Percentiles rank a stretch among this genome's conserved stretches.
Conservation (phyloP, 2,888 invertebrate species). For the Molanna angustata region DNA sequence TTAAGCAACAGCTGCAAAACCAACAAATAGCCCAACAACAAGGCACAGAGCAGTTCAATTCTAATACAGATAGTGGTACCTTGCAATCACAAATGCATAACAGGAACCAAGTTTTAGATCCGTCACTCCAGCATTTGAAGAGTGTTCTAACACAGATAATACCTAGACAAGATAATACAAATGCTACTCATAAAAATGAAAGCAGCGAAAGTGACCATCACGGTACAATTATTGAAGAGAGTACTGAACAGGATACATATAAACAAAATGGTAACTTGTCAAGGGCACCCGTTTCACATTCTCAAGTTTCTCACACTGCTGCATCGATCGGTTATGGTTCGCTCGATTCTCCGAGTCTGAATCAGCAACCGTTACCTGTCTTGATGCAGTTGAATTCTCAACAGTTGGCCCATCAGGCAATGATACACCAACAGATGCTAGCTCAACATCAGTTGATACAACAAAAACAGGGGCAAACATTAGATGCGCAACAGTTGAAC, state of each 20-base stretch:
- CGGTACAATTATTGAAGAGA: slow-evolving; percentile 36
- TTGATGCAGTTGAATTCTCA: slow-evolving; percentile 30
- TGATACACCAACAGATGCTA: slow-evolving; percentile 50
- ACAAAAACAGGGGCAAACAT: slow-evolving; percentile 31
- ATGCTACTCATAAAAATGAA: slow-evolving; percentile 6
- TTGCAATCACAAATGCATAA: slow-evolving; percentile 37
- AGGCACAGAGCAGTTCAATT: slow-evolving; percentile 43
- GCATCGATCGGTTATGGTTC: slow-evolving; percentile 30
- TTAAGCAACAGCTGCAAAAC: slow-evolving; percentile 51
- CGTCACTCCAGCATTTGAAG: slow-evolving; percentile 53
- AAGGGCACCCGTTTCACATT: slow-evolving; percentile 11
- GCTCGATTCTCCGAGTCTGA: slow-evolving; percentile 25
- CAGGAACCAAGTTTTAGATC: slow-evolving; percentile 49
- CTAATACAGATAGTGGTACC: slow-evolving; percentile 39
- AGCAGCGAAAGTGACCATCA: slow-evolving; percentile 26
- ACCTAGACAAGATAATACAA: slow-evolving; percentile 41
- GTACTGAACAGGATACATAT: slow-evolving; percentile 42
- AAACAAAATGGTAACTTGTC: slow-evolving; percentile 35
- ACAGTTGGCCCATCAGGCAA: slow-evolving; percentile 45
- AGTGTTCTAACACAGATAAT: slow-evolving; percentile 51
- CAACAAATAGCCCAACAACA: slow-evolving; percentile 42
- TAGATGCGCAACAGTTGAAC: slow-evolving; percentile 22
- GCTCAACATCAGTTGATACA: slow-evolving; percentile 25
- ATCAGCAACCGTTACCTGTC: slow-evolving; percentile 26
- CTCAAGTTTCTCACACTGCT: slow-evolving; percentile 37